Evolutionary conservation across 64 coral and sea anemone genomes (phyloP).

Genomic region (Montipora foliosa): DNA sequence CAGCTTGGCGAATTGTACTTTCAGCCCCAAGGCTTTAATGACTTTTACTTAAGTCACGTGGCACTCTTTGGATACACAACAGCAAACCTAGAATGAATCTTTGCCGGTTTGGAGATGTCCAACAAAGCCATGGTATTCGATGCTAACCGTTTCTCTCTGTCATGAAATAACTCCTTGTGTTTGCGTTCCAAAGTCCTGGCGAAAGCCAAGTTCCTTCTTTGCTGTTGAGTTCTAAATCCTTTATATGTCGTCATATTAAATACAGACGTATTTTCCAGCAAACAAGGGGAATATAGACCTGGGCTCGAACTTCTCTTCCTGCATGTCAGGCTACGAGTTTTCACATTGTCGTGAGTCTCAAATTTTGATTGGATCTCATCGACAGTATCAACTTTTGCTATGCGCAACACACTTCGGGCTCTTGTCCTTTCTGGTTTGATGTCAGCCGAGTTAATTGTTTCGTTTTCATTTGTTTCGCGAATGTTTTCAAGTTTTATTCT

Average conservation of each 20-base stretch:
- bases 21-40: background rate
- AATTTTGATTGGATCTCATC: background rate
- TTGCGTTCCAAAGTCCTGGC: slow-evolving; percentile 24
- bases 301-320: background rate
- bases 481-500: background rate
- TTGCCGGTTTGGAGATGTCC: slow-evolving; percentile 57
- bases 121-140: background rate
- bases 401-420: background rate
- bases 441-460: background rate
- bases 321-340: background rate
- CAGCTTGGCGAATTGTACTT: too few species aligned
- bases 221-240: slow-evolving; percentile 50
- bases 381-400: slow-evolving; percentile 6
- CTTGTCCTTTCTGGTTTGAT: background rate
- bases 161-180: slow-evolving; percentile 6
- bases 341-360: background rate
- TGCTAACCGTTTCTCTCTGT: background rate
- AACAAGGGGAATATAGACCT: background rate
- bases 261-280: background rate
- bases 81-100: slow-evolving; percentile 16
- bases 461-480: background rate
- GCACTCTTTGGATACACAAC: background rate
- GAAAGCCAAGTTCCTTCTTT: slow-evolving; percentile 58
- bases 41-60: background rate
- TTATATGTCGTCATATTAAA: slow-evolving; percentile 20